Evolutionary conservation across 2,888 invertebrate species (phyloP), one percentile per base, ranked within the genome.

Genomic region (Amiota minor): DNA sequence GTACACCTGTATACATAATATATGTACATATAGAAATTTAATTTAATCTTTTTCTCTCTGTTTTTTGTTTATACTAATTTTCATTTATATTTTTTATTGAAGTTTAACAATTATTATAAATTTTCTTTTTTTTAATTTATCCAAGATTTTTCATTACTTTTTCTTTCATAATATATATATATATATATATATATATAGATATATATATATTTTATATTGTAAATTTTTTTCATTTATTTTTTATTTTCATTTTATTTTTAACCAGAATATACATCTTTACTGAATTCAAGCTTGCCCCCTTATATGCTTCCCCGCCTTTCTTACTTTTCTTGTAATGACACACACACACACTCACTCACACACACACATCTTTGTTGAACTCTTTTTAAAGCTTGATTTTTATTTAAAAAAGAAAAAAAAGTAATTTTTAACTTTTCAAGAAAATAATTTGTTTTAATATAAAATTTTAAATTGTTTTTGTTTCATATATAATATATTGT

Each of bases 91-190:
- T 50, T 50, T 56, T 56, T 56, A 56, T 56, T 56, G 3, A 76
- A 85, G 78, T 83, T 86, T 78, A 83, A 83, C 83, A 86, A 83
- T 81, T 80, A 35, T 35, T 2, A 35, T n/a, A n/a, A n/a, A n/a
- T n/a, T 79, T 75, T 76, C 74, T 70, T 83, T 84, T 79, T 82
- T 79, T 81, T 79, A 20, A 81, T 79, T 74, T 83, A 83, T 83
- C 83, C 83, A 83, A 85, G 85, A 86, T 85, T 86, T 86, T 86
- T 85, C 83, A 83, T 81, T 84, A 81, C 1, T 56, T 56, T 16
- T 20, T 56, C 6, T 35, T 35, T 35, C 6, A 35, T 14, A 9
- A 62, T 35, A 14, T 23, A 2, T 3, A 10, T 10, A 23, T 23
- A 45, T 70, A 47, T 75, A 50, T 78, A 47, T 76, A 20, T 74